Evolutionary conservation across 2,797 vertebrate species (phyloP), one percentile per base, ranked within the genome.

Genomic region (Gastrophryne carolinensis): DNA sequence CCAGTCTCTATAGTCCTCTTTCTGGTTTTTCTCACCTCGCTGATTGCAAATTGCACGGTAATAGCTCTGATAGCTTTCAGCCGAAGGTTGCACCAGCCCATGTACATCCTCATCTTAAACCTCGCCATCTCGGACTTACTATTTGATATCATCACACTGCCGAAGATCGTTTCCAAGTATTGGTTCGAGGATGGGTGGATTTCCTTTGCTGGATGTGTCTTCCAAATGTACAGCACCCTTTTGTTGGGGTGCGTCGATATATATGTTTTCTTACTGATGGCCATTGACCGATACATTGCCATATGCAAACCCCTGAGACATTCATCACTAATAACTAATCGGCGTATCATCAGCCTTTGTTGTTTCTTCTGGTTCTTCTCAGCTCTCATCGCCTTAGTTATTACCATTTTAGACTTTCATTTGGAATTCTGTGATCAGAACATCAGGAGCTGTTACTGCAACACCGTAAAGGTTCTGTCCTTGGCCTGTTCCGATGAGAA

Each of bases 261-360:
- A 54, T 52, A 81, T 1, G 52, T 84, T 1, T 73, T 86, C 19
- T 70, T 81, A 1, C 60, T 82, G 44, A 84, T 85, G 85, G 83
- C 81, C 0, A 1, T 85, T 26, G 84, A 84, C 44, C 81, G 82
- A 5, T 85, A 84, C 15, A 4, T 79, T 15, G 84, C 82, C 27
- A 82, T 86, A 65, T 84, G 78, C 26, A 72, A 84, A 9, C 82
- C 82, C 6, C 78, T 87, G 21, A 72, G 83, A n/a, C 86, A 83
- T 5, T 64, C 70, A 9, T 71, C 65, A 0, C 78, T 86, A n/a
- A 82, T 87, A 78, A 83, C 34, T 35, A 70, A 0, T 9, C 23
- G 67, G 24, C 21, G 65, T 3, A 82, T 73, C 4, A 47, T 81
- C 6, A 6, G 79, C 29, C 19, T 83, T 64, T 78, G 75, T 69